Percentiles rank a stretch among this genome's conserved stretches.
Evolutionary conservation across 1,140 invertebrate genomes (phyloP).

Genomic region (Drosophila obscura): DNA sequence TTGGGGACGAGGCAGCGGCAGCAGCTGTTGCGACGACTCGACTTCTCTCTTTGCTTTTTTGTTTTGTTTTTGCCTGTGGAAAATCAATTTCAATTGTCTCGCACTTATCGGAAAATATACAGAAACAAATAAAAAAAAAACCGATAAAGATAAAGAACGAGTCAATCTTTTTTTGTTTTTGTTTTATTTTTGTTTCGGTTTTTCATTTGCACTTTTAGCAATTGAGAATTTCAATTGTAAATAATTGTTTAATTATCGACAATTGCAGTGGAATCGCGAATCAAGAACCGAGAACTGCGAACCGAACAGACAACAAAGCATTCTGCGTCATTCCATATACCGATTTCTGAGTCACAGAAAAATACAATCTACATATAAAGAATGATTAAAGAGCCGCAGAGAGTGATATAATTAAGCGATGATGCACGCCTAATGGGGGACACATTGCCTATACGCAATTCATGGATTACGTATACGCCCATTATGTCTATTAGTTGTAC

Average conservation of each 20-base stretch:
- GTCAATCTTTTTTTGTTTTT: slow-evolving; percentile 40
- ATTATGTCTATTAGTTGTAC: slow-evolving; percentile 40
- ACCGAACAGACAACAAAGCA: slow-evolving; percentile 36
- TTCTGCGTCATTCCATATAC: slow-evolving; percentile 52
- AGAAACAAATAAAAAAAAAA: slow-evolving; percentile 18
- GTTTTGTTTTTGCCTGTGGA: slow-evolving; percentile 27
- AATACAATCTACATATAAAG: slow-evolving; percentile 21
- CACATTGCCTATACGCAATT: slow-evolving; percentile 42
- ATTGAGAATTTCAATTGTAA: slow-evolving; percentile 74
- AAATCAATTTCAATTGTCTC: slow-evolving; percentile 78
- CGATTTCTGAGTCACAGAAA: slow-evolving; percentile 48
- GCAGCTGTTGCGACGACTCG: no score
- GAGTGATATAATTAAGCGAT: slow-evolving; percentile 37
- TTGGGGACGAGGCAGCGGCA: slow-evolving; percentile 25
- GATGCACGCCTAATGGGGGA: slow-evolving; percentile 34
- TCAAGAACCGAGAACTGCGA: slow-evolving; percentile 10
- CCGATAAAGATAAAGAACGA: slow-evolving; percentile 20
- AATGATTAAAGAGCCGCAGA: slow-evolving; percentile 33
- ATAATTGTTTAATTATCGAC: slow-evolving; percentile 75
- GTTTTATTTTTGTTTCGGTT: slow-evolving; percentile 22
- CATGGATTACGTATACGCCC: slow-evolving; percentile 32
- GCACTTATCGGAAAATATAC: slow-evolving; percentile 53
- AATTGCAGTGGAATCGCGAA: slow-evolving; percentile 50
- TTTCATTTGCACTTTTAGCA: slow-evolving; percentile 59
- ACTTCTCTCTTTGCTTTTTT: no score